phyloP scores from a whole-genome alignment of 2,113 vertebrate species.

The Menidia beryllina region DNA sequence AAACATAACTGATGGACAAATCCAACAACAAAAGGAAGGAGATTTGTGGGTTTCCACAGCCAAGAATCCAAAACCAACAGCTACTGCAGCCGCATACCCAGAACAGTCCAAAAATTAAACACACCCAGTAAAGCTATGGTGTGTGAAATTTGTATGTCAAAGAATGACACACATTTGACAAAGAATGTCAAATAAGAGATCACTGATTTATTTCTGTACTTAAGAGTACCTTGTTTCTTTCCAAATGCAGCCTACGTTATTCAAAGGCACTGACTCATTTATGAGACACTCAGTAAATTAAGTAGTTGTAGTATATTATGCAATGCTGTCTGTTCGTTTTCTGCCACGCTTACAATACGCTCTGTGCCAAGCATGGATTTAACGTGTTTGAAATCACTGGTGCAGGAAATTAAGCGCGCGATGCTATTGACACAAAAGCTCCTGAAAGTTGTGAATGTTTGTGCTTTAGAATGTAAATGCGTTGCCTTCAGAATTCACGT shows the following conservation, averaged over 20 bases:
- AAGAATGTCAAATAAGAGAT: neutral
- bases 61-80: conserved; percentile 3
- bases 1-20: conserved; percentile 38
- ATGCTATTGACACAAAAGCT: neutral
- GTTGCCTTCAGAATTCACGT: too few species aligned
- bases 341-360: too few species aligned
- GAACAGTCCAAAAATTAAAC: too few species aligned
- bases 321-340: too few species aligned
- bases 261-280: neutral
- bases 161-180: neutral
- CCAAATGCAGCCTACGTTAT: neutral
- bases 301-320: neutral
- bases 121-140: neutral
- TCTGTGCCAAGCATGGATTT: neutral
- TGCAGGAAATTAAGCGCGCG: neutral
- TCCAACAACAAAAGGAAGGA: conserved; percentile 45
- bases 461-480: neutral
- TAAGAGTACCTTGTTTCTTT: neutral
- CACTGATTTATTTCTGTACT: neutral
- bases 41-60: conserved; percentile 11
- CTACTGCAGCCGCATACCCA: too few species aligned
- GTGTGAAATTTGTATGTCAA: neutral
- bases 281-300: neutral
- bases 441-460: neutral
- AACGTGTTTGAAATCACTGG: neutral